A percentile compares a stretch with the other conserved stretches of the same genome.
These are phyloP conservation scores for Elgonia sp. DNA, from an alignment of 2,888 invertebrate genomes.

Conservation along the genomic window DNA sequence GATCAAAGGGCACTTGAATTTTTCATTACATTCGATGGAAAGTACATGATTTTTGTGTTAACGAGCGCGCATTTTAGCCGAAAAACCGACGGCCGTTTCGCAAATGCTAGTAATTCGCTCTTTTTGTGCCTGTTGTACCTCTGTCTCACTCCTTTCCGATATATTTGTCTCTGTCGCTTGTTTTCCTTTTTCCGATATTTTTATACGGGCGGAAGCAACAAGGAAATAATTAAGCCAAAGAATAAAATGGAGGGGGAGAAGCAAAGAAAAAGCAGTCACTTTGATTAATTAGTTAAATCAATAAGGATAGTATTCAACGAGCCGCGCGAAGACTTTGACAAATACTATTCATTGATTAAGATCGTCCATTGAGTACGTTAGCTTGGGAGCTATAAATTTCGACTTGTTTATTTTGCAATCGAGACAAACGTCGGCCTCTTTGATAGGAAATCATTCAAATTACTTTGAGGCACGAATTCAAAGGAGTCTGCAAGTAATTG, in stretches of 20 bases:
- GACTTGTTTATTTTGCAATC: slow-evolving; percentile 44
- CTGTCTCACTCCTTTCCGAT: not conserved
- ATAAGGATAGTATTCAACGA: slow-evolving; percentile 37
- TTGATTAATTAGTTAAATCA: slow-evolving; percentile 49
- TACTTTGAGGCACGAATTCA: slow-evolving; percentile 7
- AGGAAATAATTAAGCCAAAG: slow-evolving; percentile 22
- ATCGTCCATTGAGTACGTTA: slow-evolving; percentile 21
- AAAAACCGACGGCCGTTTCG: slow-evolving; percentile 25
- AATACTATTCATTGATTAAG: slow-evolving; percentile 54
- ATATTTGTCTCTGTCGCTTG: not conserved
- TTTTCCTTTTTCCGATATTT: slow-evolving; percentile 5
- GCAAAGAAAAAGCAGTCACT: slow-evolving; percentile 26
- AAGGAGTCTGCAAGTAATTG: slow-evolving; percentile 18
- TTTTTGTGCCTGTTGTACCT: slow-evolving; percentile 9
- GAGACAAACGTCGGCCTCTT: slow-evolving; percentile 20
- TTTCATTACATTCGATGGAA: slow-evolving; percentile 49
- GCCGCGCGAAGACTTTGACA: slow-evolving; percentile 35
- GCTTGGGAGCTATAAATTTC: slow-evolving; percentile 43
- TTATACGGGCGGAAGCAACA: slow-evolving; percentile 20
- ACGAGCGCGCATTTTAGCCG: slow-evolving; percentile 23
- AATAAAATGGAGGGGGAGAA: not conserved
- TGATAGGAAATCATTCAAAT: slow-evolving; percentile 19
- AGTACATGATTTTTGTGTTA: slow-evolving; percentile 66
- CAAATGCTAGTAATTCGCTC: slow-evolving; percentile 13
- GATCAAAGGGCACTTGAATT: slow-evolving; percentile 59